Evolutionary conservation across 1,140 invertebrate genomes (phyloP).

Genomic region (Caerostris darwini): DNA sequence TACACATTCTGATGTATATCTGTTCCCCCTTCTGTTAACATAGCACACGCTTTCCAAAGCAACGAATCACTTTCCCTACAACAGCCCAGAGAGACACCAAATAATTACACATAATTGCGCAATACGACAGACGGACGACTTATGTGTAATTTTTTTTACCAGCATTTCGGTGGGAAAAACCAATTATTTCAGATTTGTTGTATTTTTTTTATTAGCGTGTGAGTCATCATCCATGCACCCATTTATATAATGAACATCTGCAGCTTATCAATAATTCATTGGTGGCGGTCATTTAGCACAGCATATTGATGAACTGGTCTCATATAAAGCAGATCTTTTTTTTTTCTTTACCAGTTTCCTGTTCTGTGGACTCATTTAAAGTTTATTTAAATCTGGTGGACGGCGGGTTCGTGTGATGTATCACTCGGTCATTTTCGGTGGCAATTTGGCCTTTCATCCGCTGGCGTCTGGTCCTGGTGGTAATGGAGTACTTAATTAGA

Average conservation of each 20-base stretch:
- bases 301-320: background rate
- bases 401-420: background rate
- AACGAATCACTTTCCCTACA: background rate
- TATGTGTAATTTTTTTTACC: background rate
- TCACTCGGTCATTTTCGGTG: background rate
- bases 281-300: background rate
- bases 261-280: constrained; percentile 55
- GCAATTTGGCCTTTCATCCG: constrained; percentile 10
- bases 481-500: constrained; percentile 21
- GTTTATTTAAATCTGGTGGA: constrained; percentile 11
- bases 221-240: constrained; percentile 7
- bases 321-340: background rate
- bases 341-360: too few species aligned
- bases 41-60: background rate
- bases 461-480: background rate
- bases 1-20: background rate
- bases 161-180: background rate
- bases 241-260: constrained; percentile 43
- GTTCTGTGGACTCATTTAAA: constrained; percentile 3
- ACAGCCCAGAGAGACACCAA: too few species aligned
- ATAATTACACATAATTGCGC: background rate
- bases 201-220: background rate
- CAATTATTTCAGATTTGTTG: background rate
- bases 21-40: background rate
- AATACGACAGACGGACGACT: constrained; percentile 4